Evolutionary conservation across 1,140 invertebrate genomes (phyloP).

Genomic region (Drosophila sproati): DNA sequence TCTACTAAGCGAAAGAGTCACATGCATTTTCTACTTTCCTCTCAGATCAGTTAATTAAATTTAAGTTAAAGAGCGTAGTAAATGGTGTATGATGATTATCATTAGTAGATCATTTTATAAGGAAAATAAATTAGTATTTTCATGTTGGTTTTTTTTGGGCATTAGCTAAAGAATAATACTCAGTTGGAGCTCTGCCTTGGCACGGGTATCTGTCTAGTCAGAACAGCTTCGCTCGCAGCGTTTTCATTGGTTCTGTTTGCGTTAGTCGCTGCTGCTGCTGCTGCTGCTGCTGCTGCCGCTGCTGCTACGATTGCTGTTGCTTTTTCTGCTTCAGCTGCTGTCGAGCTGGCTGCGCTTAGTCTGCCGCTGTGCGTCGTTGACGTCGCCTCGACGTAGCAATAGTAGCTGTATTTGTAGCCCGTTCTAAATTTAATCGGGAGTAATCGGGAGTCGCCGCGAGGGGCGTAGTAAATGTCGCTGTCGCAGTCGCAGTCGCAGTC

Average conservation of each 20-base stretch:
- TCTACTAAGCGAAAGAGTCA: too few relatives aligned
- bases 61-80: too few relatives aligned
- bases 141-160: background rate
- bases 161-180: background rate
- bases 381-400: conserved; percentile 43
- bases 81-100: too few relatives aligned
- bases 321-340: conserved; percentile 8
- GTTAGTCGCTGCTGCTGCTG: conserved; percentile 24
- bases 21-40: too few relatives aligned
- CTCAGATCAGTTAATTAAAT: too few relatives aligned
- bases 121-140: too few relatives aligned
- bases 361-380: conserved; percentile 65
- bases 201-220: conserved; percentile 28
- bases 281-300: background rate
- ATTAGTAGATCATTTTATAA: too few relatives aligned
- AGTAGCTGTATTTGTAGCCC: conserved; percentile 18
- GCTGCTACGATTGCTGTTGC: conserved; percentile 8
- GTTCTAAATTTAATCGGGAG: conserved; percentile 72
- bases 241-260: conserved; percentile 22
- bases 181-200: too few relatives aligned
- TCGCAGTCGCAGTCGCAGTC: conserved; percentile 25
- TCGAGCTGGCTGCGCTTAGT: conserved; percentile 48
- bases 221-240: background rate
- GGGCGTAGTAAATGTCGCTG: conserved; percentile 61
- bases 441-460: conserved; percentile 57